Base-by-base conservation (phyloP, 2,797 vertebrate genomes). In the Neosilurus hyrtlii region DNA sequence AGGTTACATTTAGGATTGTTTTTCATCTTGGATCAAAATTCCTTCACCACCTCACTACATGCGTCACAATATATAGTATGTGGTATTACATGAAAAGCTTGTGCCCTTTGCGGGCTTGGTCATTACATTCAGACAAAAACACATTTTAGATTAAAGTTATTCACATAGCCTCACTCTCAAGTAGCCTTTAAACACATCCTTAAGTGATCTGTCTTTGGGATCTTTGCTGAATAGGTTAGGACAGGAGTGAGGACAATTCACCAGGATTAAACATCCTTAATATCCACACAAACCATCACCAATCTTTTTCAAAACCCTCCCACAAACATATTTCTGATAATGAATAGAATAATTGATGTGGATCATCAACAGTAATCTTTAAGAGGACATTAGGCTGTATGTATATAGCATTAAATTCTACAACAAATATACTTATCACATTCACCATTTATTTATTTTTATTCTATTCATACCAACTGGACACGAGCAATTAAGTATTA, bases 291-390 rank as follows among this genome's bases (percentile, higher is more conserved):
- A 83, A 71, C 86, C 85, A 79, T 80, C 77, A 87, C 11, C 73
- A 26, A 63, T 71, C 81, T 56, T 6, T 65, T 82, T 83, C 9
- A 66, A 52, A 65, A 35, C 26, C 22, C 68, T 71, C 22, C 11
- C 68, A 71, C 24, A 81, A 61, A 71, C 71, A 78, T 83, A 86
- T 70, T 75, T 82, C 72, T 86, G 43, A 43, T 43, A 43, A 43
- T 43, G 43, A 43, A 72, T 80, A 79, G 81, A 86, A 87, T 85
- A 90, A 86, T 86, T 89, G 70, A 89, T 61, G 61, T 62, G 83
- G 68, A 71, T 51, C 11, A 86, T 51, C 18, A 67, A 71, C 81
- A 86, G 68, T 83, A 84, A 80, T 83, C 78, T 81, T 54, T 63
- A 16, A 54, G 73, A 16, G 26, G 57, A 77, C 57, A 62, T 37